Conservation (phyloP, 2,888 invertebrate species). For the Aphelenchoides bicaudatus region DNA sequence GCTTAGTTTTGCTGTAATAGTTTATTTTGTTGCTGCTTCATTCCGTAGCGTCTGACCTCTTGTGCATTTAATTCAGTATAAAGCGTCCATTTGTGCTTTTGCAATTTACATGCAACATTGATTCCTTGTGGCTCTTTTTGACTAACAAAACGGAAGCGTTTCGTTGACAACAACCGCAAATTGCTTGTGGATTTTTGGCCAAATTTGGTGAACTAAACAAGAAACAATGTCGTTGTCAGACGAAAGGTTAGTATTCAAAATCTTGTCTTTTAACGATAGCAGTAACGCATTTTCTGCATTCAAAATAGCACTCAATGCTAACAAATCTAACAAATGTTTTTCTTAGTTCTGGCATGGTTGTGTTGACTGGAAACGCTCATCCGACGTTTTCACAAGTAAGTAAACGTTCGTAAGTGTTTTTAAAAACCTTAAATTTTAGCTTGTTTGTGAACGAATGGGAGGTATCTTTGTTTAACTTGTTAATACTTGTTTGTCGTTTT, state of each 20-base stretch:
- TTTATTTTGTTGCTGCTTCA: no score
- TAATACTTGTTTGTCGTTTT: no score
- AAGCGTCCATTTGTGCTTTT: not conserved
- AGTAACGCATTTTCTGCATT: not conserved
- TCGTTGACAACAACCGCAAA: not conserved
- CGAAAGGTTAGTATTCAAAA: conserved; percentile 31
- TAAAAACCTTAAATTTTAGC: no score
- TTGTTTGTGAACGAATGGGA: conserved; percentile 31
- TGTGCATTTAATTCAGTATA: no score
- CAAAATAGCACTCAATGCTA: not conserved
- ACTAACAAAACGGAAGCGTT: not conserved
- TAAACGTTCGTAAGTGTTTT: no score
- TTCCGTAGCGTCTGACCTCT: no score
- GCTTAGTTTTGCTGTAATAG: no score
- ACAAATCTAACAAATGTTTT: not conserved
- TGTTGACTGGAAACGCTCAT: conserved; percentile 25
- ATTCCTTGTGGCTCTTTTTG: not conserved
- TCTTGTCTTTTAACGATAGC: conserved; percentile 17
- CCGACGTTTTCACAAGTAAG: conserved; percentile 24
- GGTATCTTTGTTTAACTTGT: no score
- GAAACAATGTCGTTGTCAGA: conserved; percentile 18
- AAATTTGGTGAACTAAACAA: not conserved
- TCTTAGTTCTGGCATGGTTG: not conserved
- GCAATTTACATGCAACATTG: not conserved
- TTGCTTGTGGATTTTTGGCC: not conserved